Evolutionary conservation across 37 sponge, comb jelly and placozoan species (phyloP), one percentile per base, ranked within the genome.

Genomic region (Beroe ovata): DNA sequence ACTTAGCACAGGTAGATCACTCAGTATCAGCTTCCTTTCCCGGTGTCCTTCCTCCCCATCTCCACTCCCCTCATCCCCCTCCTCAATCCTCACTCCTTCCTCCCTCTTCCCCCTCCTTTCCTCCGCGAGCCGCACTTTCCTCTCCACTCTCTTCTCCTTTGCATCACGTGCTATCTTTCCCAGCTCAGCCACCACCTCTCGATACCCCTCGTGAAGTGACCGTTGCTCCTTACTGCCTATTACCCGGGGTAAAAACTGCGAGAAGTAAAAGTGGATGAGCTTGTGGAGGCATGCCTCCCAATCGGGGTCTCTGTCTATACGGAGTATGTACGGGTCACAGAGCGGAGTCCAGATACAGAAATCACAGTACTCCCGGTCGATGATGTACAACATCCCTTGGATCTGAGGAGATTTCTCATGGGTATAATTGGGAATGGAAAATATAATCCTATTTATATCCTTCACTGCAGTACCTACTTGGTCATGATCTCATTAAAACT

Each of bases 371-470:
- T 77, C 84, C 11, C 84, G 21, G 1, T 29, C 84, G 18, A 77
- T 77, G 20, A 77, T 77, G 84, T 77, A 42, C 21, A 77, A 54
- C 84, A 77, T 77, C 4, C 84, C 84, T 40, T 77, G 84, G 35
- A 77, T 77, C 84, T 77, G 54, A 34, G 71, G 36, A 38, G 19
- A 20, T 8, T 30, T 47, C 6, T 47, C 11, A n/a, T n/a, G n/a
- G n/a, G n/a, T n/a, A n/a, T n/a, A n/a, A n/a, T n/a, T n/a, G n/a
- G n/a, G n/a, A n/a, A n/a, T n/a, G n/a, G n/a, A n/a, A n/a, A n/a
- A n/a, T n/a, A n/a, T n/a, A n/a, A n/a, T n/a, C n/a, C n/a, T n/a
- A n/a, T n/a, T n/a, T n/a, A n/a, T n/a, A n/a, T n/a, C n/a, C n/a
- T n/a, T n/a, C n/a, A n/a, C n/a, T n/a, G n/a, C n/a, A n/a, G n/a